Conservation (phyloP, 2,113 vertebrate genomes). For the Sardina pilchardus region DNA sequence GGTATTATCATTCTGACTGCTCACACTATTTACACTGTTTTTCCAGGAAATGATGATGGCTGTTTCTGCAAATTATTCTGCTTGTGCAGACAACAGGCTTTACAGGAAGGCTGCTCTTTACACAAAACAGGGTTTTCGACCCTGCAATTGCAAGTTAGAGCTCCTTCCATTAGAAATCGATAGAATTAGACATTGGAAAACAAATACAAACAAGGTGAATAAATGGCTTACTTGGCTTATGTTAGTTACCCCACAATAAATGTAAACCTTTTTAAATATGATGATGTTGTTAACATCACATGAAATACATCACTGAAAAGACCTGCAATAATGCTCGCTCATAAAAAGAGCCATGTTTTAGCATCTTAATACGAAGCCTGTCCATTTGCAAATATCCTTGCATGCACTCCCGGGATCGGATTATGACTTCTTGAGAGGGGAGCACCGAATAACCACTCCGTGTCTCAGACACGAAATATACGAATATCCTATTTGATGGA, state of each 20-base stretch:
- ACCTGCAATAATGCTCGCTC: slow-evolving; percentile 52
- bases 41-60: neutral
- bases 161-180: neutral
- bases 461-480: neutral
- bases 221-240: neutral
- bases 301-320: slow-evolving; percentile 57
- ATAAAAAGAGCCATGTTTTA: slow-evolving; percentile 42
- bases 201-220: neutral
- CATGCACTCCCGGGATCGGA: neutral
- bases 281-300: neutral
- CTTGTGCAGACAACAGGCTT: neutral
- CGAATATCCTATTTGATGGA: neutral
- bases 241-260: neutral
- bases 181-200: no score
- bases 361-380: slow-evolving; percentile 49
- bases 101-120: neutral
- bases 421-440: neutral
- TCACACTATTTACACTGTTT: neutral
- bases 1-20: neutral
- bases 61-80: neutral
- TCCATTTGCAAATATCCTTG: slow-evolving; percentile 29
- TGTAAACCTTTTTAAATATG: neutral
- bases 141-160: neutral
- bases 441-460: neutral
- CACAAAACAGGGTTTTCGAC: neutral